phyloP scores from a whole-genome alignment of 2,113 vertebrate species.

The Strigops habroptila region DNA sequence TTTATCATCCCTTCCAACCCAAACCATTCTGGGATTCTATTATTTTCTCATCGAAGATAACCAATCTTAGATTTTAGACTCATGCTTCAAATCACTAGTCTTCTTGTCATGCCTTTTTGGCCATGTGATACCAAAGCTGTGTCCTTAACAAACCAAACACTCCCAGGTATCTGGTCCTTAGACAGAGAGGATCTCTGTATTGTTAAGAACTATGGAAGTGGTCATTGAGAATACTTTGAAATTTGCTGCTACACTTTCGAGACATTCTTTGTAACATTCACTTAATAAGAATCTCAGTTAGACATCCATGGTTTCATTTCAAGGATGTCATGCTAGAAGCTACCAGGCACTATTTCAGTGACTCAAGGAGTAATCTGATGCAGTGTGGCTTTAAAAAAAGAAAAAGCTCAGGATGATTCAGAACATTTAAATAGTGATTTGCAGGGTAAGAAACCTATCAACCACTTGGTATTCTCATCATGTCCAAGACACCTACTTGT shows the following conservation, averaged over 20 bases:
- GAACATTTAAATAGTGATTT: conserved; percentile 43
- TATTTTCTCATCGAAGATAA: conserved; percentile 3
- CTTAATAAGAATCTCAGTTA: not conserved
- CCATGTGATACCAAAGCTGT: not conserved
- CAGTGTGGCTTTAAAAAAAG: not conserved
- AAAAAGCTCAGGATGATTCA: not conserved
- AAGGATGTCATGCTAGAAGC: not conserved
- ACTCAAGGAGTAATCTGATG: conserved; percentile 20
- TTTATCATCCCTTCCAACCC: not conserved
- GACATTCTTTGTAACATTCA: not conserved
- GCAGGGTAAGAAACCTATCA: not conserved
- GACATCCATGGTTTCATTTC: not conserved
- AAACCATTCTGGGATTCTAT: not conserved
- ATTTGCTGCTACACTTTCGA: not conserved
- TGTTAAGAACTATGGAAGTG: not conserved
- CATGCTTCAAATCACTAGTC: not conserved
- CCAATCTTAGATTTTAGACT: not conserved
- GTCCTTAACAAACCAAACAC: not conserved
- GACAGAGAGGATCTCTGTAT: not conserved
- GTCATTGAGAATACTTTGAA: not conserved
- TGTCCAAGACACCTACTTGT: conserved; percentile 13
- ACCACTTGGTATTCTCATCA: conserved; percentile 53
- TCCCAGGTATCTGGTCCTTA: not conserved
- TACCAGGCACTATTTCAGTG: not conserved
- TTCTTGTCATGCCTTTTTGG: not conserved